These are phyloP conservation scores for Betta splendens DNA, from an alignment of 2,797 vertebrate species.

Conservation along the genomic window DNA sequence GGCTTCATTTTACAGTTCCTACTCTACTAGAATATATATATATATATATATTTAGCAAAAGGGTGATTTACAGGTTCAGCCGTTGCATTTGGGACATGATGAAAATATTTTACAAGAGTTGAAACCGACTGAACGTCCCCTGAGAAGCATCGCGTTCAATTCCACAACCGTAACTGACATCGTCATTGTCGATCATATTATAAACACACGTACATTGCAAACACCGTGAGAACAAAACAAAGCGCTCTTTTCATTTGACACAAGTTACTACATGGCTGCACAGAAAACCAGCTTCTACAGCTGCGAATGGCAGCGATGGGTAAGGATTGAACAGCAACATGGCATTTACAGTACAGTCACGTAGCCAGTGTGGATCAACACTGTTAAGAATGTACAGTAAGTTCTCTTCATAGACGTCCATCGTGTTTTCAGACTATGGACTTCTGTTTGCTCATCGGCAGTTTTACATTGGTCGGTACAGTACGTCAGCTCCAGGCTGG, in stretches of 20 bases:
- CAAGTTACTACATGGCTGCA: constrained; percentile 22
- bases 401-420: constrained; percentile 41
- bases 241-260: constrained; percentile 11
- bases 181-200: constrained; percentile 26
- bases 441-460: constrained; percentile 65
- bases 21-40: neutral
- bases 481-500: constrained; percentile 82
- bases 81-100: too few relatives aligned
- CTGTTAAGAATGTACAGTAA: constrained; percentile 24
- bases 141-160: constrained; percentile 38
- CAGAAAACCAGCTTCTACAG: constrained; percentile 26
- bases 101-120: too few relatives aligned
- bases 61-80: neutral
- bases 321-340: constrained; percentile 30
- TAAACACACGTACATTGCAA: constrained; percentile 42
- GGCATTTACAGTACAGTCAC: constrained; percentile 29
- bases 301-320: constrained; percentile 30
- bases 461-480: constrained; percentile 59
- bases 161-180: constrained; percentile 17
- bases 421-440: constrained; percentile 43
- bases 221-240: constrained; percentile 18
- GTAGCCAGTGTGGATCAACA: constrained; percentile 21
- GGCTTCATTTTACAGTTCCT: constrained; percentile 1
- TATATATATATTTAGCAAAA: neutral
- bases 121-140: constrained; percentile 37